Evolutionary conservation across 2,113 vertebrate species (phyloP).

Genomic region (Mixornis gularis): DNA sequence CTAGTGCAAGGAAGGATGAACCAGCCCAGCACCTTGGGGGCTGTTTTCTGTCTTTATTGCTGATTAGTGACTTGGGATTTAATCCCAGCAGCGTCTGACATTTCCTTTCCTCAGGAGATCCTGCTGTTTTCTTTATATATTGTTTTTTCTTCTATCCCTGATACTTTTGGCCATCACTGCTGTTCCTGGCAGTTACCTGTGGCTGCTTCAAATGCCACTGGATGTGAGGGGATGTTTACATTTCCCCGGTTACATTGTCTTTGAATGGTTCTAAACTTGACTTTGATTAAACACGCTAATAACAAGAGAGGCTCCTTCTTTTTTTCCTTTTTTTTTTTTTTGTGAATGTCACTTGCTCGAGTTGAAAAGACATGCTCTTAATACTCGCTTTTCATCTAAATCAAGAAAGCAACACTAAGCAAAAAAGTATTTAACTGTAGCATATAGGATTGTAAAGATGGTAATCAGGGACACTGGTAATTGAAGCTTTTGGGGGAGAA

Average conservation of each 20-base stretch:
- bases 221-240: not conserved
- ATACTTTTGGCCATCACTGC: not conserved
- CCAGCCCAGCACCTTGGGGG: not conserved
- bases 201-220: conserved; percentile 22
- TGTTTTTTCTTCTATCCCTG: not conserved
- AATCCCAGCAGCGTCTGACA: not conserved
- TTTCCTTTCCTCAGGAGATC: conserved; percentile 1
- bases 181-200: conserved; percentile 37
- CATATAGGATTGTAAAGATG: conserved; percentile 74
- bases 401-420: conserved; percentile 71
- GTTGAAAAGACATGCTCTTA: conserved; percentile 72
- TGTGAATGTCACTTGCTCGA: conserved; percentile 66
- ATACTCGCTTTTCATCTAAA: conserved; percentile 75
- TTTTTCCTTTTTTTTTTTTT: not conserved
- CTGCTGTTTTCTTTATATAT: not conserved
- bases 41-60: not conserved
- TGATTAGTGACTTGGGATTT: not conserved
- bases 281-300: conserved; percentile 70
- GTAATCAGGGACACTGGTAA: conserved; percentile 78
- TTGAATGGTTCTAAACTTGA: conserved; percentile 66
- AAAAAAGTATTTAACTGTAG: conserved; percentile 75
- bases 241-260: conserved; percentile 39
- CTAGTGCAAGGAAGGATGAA: not conserved
- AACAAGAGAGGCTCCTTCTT: conserved; percentile 46
- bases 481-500: conserved; percentile 77